Evolutionary conservation across 2,113 vertebrate species (phyloP).

Genomic region (Cnemophilus loriae): DNA sequence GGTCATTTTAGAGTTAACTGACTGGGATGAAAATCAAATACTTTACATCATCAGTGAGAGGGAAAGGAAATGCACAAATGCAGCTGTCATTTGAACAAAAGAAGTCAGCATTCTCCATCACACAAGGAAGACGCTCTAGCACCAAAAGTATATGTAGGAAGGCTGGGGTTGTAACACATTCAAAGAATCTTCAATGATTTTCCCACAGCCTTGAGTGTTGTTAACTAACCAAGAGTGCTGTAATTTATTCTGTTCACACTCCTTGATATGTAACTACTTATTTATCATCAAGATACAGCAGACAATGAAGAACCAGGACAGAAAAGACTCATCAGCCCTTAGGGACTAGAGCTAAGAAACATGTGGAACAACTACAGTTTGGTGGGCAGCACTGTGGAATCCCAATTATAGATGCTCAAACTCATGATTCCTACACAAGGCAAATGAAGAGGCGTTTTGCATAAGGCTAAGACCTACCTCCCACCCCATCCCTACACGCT

Average conservation of each 20-base stretch:
- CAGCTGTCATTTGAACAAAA: not conserved
- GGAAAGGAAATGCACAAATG: not conserved
- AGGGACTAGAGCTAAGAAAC: not conserved
- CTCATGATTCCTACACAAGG: not conserved
- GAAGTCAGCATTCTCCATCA: not conserved
- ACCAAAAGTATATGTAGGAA: not conserved
- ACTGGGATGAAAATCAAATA: not conserved
- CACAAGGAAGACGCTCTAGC: not conserved
- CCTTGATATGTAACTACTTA: not conserved
- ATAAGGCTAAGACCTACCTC: not conserved
- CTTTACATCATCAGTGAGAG: not conserved
- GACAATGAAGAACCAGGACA: not conserved
- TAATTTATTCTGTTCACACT: not conserved
- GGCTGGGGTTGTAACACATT: not conserved
- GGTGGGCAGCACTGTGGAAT: not conserved
- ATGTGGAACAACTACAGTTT: not conserved
- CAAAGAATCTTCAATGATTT: not conserved
- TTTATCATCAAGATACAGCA: not conserved
- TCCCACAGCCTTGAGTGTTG: not conserved
- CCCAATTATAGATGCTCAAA: not conserved
- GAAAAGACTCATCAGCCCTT: not conserved
- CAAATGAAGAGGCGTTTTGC: not conserved
- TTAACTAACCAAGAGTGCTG: not conserved
- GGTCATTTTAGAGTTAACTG: not conserved
- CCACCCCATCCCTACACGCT: not conserved